Conservation (phyloP, 2,113 vertebrate species). For the Colistium nudipinnis region DNA sequence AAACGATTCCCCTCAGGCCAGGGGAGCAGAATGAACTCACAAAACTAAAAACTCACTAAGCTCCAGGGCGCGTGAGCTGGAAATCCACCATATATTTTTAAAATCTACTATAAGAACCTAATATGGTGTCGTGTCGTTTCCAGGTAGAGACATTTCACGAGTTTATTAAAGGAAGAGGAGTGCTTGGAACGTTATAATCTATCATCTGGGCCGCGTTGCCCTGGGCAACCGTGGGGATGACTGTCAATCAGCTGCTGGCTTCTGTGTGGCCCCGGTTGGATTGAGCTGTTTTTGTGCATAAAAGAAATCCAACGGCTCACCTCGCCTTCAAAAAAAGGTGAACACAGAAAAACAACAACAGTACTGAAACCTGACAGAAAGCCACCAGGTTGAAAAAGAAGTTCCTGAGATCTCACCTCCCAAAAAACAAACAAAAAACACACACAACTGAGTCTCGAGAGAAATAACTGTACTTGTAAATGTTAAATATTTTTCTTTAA, state of each 20-base stretch:
- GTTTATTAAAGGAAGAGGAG: too few species aligned
- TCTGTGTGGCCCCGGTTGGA: conserved; percentile 6
- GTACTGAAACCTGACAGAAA: conserved; percentile 1
- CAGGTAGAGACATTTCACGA: too few species aligned
- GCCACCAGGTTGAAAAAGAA: neutral
- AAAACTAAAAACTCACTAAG: neutral
- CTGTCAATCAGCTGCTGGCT: neutral
- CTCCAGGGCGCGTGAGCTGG: neutral
- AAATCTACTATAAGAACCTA: too few species aligned
- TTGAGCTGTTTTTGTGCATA: conserved; percentile 1
- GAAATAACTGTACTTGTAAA: too few species aligned
- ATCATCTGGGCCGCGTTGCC: too few species aligned
- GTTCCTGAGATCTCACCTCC: too few species aligned
- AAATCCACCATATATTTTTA: neutral
- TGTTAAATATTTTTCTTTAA: too few species aligned
- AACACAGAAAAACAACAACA: neutral
- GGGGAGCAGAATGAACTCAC: neutral
- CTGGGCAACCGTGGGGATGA: neutral
- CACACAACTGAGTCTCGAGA: too few species aligned
- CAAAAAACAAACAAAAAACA: too few species aligned
- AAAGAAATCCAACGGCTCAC: neutral
- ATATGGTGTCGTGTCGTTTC: too few species aligned
- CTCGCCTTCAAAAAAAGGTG: neutral
- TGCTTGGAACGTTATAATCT: too few species aligned
- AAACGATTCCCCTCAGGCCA: neutral